These are phyloP conservation scores for Cyanoramphus novaezelandiae DNA, from an alignment of 2,113 vertebrate genomes.

Conservation along the genomic window DNA sequence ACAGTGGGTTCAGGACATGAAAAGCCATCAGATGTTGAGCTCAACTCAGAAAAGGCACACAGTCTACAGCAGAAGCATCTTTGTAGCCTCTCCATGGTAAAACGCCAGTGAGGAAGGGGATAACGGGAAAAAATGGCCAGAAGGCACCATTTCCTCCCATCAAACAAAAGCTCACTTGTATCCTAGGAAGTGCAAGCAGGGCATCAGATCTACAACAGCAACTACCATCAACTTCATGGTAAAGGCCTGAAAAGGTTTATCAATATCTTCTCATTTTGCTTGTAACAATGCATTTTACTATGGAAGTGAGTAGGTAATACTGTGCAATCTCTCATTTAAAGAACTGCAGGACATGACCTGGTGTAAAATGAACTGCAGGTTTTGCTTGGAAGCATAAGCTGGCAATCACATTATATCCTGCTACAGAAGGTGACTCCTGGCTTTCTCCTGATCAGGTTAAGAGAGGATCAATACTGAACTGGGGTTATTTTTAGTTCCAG, in stretches of 20 bases:
- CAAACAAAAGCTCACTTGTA: not conserved
- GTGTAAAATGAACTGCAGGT: not conserved
- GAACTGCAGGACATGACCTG: not conserved
- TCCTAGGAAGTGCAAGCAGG: not conserved
- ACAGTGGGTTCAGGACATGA: not conserved
- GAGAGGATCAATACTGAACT: not conserved
- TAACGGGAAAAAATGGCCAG: not conserved
- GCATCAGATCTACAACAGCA: not conserved
- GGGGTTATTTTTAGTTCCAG: constrained; percentile 10
- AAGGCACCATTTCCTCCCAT: not conserved
- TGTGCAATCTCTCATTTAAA: not conserved
- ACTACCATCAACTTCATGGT: not conserved
- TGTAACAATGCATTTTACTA: not conserved
- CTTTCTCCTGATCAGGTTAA: constrained; percentile 13
- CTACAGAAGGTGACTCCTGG: accelerated
- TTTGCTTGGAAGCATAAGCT: not conserved
- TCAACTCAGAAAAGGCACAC: not conserved
- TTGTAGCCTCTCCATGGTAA: not conserved
- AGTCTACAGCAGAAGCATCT: not conserved
- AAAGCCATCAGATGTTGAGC: not conserved
- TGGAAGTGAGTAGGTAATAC: not conserved
- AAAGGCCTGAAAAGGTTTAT: not conserved
- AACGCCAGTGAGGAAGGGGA: not conserved
- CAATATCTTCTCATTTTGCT: not conserved
- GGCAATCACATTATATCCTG: not conserved